phyloP scores from a whole-genome alignment of 2,888 invertebrate genomes.

The Pemphredon lugubris region DNA sequence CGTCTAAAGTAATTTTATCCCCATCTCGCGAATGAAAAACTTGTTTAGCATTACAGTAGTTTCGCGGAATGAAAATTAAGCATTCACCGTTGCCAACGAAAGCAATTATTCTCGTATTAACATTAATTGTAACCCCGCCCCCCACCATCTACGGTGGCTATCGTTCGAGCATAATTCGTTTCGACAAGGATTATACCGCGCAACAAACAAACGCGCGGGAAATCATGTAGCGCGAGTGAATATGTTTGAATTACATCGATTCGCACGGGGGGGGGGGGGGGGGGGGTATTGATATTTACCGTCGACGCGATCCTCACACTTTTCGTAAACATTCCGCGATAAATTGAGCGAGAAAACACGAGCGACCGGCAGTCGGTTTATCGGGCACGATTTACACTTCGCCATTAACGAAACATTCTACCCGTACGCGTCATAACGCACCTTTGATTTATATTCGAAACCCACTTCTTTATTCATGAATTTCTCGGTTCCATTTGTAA shows the following conservation, averaged over 20 bases:
- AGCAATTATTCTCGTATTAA: too few species aligned
- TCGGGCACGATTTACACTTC: conserved; percentile 3
- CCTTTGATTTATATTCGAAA: conserved; percentile 11
- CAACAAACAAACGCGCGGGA: too few species aligned
- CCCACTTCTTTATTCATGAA: background rate
- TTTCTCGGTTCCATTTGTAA: conserved; percentile 4
- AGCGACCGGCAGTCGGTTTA: conserved; percentile 23
- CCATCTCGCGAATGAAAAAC: too few species aligned
- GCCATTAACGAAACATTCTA: conserved; percentile 23
- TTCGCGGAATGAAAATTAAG: too few species aligned
- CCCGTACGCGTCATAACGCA: conserved; percentile 6
- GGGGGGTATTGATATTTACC: conserved; percentile 7
- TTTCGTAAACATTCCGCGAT: background rate
- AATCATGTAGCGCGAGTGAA: background rate
- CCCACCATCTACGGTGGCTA: too few species aligned
- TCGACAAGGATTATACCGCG: too few species aligned
- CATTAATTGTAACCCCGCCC: too few species aligned
- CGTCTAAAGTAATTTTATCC: too few species aligned
- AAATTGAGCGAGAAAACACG: background rate
- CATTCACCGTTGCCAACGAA: too few species aligned
- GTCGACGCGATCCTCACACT: background rate
- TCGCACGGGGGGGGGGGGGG: too few species aligned
- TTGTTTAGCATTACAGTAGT: too few species aligned
- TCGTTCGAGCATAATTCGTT: too few species aligned
- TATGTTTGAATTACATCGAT: background rate